Percentiles rank a stretch among this genome's conserved stretches.
Conservation (phyloP, 1,140 invertebrate genomes). For the Achatina immaculata region DNA sequence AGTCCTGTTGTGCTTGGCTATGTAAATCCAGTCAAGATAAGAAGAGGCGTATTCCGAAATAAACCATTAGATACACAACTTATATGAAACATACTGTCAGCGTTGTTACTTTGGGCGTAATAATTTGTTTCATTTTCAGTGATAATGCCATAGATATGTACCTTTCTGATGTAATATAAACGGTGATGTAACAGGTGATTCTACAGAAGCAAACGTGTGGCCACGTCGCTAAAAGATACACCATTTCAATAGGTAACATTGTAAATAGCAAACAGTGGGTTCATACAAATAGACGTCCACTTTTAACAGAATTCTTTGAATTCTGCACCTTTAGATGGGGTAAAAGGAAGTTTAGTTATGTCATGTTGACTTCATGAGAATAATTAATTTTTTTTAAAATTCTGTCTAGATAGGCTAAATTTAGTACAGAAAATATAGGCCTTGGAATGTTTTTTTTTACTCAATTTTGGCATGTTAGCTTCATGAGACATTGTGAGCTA, state of each 20-base stretch:
- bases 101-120: not conserved
- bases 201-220: not conserved
- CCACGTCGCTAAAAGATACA: not conserved
- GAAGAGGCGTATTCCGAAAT: not conserved
- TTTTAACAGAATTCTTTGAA: too few species aligned
- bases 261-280: not conserved
- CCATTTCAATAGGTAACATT: not conserved
- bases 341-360: too few species aligned
- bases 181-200: slow-evolving; percentile 1
- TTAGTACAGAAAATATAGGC: too few species aligned
- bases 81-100: not conserved
- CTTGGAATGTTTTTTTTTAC: too few species aligned
- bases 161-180: slow-evolving; percentile 16
- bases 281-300: not conserved
- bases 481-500: too few species aligned
- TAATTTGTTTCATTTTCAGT: not conserved
- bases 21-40: not conserved
- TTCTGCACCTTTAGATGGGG: too few species aligned
- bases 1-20: not conserved
- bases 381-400: too few species aligned
- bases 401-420: too few species aligned
- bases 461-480: too few species aligned
- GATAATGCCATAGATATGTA: not conserved
- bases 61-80: not conserved
- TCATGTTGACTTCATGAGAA: too few species aligned